Percentiles rank a stretch among this genome's conserved stretches.
phyloP scores from a whole-genome alignment of 2,888 invertebrate species.

The Lycia hirtaria region DNA sequence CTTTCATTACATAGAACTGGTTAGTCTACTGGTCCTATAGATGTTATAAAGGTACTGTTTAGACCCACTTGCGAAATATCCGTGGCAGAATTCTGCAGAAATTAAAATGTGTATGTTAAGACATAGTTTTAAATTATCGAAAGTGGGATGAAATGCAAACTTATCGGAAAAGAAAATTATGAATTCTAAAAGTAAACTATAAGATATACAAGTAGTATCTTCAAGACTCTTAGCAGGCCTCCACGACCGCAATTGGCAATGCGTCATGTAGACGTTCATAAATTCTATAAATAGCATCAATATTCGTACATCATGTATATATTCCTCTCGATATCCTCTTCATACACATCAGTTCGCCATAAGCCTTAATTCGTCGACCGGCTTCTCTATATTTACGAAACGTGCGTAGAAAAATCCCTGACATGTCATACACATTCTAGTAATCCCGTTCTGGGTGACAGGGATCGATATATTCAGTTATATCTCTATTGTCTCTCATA shows the following conservation, averaged over 20 bases:
- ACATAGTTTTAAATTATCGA: neutral
- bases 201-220: neutral
- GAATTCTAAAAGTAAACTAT: neutral
- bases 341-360: neutral
- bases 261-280: slow-evolving; percentile 1
- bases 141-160: neutral
- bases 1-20: slow-evolving; percentile 27
- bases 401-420: neutral
- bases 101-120: neutral
- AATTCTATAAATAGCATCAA: neutral
- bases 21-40: slow-evolving; percentile 15
- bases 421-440: neutral
- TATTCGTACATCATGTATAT: neutral
- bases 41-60: slow-evolving; percentile 1
- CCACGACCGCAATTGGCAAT: neutral
- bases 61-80: neutral
- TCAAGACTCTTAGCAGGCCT: neutral
- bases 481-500: slow-evolving; percentile 5
- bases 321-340: neutral
- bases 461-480: slow-evolving; percentile 23
- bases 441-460: neutral
- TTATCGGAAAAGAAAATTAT: neutral
- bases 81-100: neutral
- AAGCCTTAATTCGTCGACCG: neutral
- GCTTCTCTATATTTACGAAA: neutral